phyloP scores from a whole-genome alignment of 2,113 vertebrate genomes.

The Panthera tigris region DNA sequence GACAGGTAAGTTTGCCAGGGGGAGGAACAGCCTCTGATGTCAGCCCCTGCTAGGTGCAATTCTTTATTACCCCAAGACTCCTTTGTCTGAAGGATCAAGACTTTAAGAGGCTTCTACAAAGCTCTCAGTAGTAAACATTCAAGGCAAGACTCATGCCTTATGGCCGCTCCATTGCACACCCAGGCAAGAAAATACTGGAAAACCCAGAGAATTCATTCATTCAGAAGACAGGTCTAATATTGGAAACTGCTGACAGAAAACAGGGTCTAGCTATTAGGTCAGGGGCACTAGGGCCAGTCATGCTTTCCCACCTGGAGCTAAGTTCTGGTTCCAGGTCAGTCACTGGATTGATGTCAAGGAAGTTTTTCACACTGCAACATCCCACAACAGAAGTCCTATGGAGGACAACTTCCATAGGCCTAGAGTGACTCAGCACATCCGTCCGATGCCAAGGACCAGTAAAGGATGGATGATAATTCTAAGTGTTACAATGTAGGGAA shows the following conservation, averaged over 20 bases:
- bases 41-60: background rate
- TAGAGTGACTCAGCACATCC: background rate
- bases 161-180: background rate
- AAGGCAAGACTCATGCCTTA: background rate
- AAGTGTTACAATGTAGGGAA: background rate
- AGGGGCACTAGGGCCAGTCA: background rate
- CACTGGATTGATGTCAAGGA: background rate
- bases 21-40: background rate
- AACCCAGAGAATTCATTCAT: background rate
- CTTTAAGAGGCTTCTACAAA: background rate
- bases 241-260: background rate
- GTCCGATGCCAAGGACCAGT: background rate
- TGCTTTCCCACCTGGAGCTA: background rate
- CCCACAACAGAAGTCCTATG: background rate
- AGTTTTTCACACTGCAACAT: background rate
- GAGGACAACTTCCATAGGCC: background rate
- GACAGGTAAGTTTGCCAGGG: background rate
- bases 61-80: background rate
- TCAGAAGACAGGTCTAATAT: background rate
- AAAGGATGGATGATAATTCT: background rate
- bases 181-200: background rate
- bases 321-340: background rate
- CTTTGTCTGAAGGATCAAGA: background rate
- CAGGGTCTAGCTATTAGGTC: too few relatives aligned
- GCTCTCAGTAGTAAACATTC: background rate